Base-by-base conservation (phyloP, 2,113 vertebrate species). In the Paedocypris sp. region DNA sequence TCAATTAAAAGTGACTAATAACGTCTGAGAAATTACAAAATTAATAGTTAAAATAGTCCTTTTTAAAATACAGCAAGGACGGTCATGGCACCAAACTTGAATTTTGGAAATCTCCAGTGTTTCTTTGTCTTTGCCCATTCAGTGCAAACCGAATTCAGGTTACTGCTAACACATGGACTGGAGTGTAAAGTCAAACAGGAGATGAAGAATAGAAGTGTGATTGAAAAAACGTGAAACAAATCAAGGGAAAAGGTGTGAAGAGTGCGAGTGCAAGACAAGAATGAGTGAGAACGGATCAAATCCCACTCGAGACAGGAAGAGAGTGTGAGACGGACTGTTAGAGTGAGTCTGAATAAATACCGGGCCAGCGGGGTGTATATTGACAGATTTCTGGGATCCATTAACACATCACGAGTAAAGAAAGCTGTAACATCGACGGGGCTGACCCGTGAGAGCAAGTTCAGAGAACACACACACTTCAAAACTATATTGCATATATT, bases 1-100 rank as follows among this genome's bases (percentile, higher is more conserved):
- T 81, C 78, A 79, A 79, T 81, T 82, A 81, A 46, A 62, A 78
- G 52, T 85, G 81, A 83, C 78, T 81, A 72, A 83, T 82, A 79
- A 78, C 76, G 63, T 68, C 25, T 66, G 71, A 73, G 39, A 12
- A 8, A 31, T 25, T 43, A 50, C 28, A 33, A 18, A 41, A 28
- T 35, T 19, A 18, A 12, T 35, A 53, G 31, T 5, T 35, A 12
- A 25, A n/a, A n/a, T n/a, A n/a, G n/a, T n/a, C n/a, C n/a, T n/a
- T n/a, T n/a, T n/a, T n/a, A n/a, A n/a, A 22, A 38, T 16, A 22
- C n/a, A 52, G 26, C 36, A 42, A 35, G n/a, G 45, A 41, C 59
- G 32, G n/a, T n/a, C n/a, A n/a, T n/a, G n/a, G n/a, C n/a, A n/a
- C n/a, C n/a, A n/a, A n/a, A n/a, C n/a, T n/a, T n/a, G n/a, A n/a